Base-by-base conservation (phyloP, 2,888 invertebrate genomes). In the Chironomus tentans region DNA sequence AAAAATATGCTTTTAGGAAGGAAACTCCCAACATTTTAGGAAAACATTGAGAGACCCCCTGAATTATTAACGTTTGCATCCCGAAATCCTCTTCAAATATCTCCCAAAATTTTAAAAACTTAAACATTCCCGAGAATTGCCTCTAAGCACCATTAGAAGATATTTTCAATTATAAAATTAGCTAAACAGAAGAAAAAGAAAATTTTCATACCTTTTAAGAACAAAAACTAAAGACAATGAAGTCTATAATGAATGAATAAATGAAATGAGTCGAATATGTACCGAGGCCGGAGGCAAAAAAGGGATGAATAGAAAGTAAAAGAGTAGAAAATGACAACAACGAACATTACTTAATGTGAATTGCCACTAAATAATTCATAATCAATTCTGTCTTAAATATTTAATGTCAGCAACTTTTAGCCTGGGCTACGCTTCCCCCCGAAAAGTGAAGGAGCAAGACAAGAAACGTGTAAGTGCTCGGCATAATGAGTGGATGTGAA, bases 321-420 rank as follows among this genome's bases (percentile, higher is more conserved):
- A n/a, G 56, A n/a, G 56, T n/a, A 56, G 56, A 65, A 65, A 65
- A 38, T 65, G 65, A 68, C 68, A 68, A 68, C 24, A 24, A 24
- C 18, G 24, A 24, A 13, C 38, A 62, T 47, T 62, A 46, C 65
- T 65, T 65, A 61, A 73, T 74, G 65, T 61, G 74, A 74, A 74
- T 74, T 68, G 68, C 62, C 74, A 74, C 74, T 74, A 74, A 74
- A 74, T 74, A 68, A 74, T 74, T 74, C 74, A 74, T 74, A 74
- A 68, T 74, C 74, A 74, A 74, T 74, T 74, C 74, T 62, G 38
- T 38, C 47, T 68, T 74, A 22, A 74, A 74, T 74, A 68, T 68
- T 74, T 68, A 74, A 74, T 74, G 74, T 47, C 21, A 61, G 72
- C 68, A 38, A 24, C 68, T 21, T 12, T 18, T 22, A 62, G 24